phyloP scores from a whole-genome alignment of 1,140 invertebrate genomes.

The Caerostris extrusa region DNA sequence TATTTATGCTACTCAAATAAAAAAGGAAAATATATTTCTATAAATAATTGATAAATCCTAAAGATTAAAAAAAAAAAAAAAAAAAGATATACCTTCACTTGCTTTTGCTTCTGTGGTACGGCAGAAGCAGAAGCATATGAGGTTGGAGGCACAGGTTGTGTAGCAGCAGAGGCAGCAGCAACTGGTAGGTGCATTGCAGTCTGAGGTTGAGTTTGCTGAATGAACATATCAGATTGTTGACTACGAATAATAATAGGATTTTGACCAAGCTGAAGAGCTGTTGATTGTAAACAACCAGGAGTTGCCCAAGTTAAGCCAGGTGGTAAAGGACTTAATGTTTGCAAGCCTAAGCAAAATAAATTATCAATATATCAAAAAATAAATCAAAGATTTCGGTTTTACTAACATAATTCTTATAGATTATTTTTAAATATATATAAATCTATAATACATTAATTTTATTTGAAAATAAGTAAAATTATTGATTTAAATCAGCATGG shows the following conservation, averaged over 20 bases:
- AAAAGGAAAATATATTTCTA: background rate
- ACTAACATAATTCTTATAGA: no score
- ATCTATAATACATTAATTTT: no score
- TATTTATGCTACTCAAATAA: background rate
- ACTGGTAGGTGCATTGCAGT: conserved; percentile 71
- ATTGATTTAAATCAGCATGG: no score
- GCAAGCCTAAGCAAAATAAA: conserved; percentile 24
- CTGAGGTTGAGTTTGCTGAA: conserved; percentile 88
- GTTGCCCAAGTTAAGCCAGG: conserved; percentile 86
- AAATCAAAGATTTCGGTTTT: no score
- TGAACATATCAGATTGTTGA: conserved; percentile 90
- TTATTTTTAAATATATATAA: no score
- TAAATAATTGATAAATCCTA: background rate
- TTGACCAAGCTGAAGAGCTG: conserved; percentile 86
- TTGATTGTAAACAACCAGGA: conserved; percentile 84
- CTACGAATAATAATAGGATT: conserved; percentile 89
- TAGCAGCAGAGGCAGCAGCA: conserved; percentile 31
- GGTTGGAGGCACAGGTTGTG: conserved; percentile 45
- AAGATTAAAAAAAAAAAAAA: background rate
- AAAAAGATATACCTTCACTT: conserved; percentile 66
- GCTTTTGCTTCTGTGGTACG: conserved; percentile 53
- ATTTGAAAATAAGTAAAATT: no score
- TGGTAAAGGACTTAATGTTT: conserved; percentile 83
- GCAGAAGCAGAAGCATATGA: conserved; percentile 33
- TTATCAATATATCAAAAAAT: no score